Evolutionary conservation across 2,888 invertebrate genomes (phyloP).

Genomic region (Galeruca laticollis): DNA sequence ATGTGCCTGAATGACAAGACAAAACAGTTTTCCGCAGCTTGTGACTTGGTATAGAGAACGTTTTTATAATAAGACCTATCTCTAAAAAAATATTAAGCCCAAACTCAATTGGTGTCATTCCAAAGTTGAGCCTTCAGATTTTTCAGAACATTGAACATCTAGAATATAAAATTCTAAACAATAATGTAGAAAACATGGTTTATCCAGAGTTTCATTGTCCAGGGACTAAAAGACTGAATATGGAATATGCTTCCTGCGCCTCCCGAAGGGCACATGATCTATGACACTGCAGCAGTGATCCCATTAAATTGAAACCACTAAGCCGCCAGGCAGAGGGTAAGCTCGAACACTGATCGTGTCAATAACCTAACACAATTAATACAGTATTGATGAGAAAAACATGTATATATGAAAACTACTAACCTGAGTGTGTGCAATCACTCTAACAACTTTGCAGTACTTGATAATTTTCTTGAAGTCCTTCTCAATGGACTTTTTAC

Average conservation of each 20-base stretch:
- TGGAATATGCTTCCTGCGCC: slow-evolving; percentile 80
- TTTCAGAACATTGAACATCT: background rate
- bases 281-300: slow-evolving; percentile 72
- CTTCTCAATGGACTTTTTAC: slow-evolving; percentile 95
- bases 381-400: no score
- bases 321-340: slow-evolving; percentile 65
- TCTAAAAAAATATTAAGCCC: no score
- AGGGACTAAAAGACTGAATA: slow-evolving; percentile 77
- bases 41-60: no score
- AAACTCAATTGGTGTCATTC: no score
- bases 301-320: slow-evolving; percentile 51
- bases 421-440: slow-evolving; percentile 98
- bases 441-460: slow-evolving; percentile 96
- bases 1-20: no score
- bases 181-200: slow-evolving; percentile 78
- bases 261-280: slow-evolving; percentile 73
- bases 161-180: slow-evolving; percentile 1
- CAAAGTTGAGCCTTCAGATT: no score
- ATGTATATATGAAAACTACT: slow-evolving; percentile 48
- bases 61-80: no score
- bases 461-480: slow-evolving; percentile 98
- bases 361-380: slow-evolving; percentile 28
- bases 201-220: slow-evolving; percentile 76
- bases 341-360: slow-evolving; percentile 63
- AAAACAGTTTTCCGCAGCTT: no score